Base-by-base conservation (phyloP, 2,113 vertebrate genomes). In the Cromileptes altivelis region DNA sequence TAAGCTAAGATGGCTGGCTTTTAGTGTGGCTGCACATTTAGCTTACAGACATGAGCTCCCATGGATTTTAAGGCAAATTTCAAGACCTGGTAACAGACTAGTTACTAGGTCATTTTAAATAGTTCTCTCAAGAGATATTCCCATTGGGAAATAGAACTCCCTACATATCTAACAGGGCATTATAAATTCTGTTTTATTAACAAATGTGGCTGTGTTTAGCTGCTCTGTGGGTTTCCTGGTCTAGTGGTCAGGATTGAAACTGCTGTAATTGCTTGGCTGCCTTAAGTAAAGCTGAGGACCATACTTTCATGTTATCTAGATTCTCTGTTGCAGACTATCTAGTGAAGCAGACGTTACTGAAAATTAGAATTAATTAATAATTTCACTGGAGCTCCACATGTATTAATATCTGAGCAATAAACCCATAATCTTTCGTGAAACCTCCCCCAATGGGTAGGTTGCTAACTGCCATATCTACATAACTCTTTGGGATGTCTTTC, bases 401-500 rank as follows among this genome's bases (percentile, higher is more conserved):
- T 74, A 60, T 68, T 67, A 69, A 72, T 74, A 88, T 81, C 42
- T 42, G 50, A 75, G 30, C 45, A 81, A 77, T 75, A 82, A 76
- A 81, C 14, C n/a, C 33, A 23, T 79, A 42, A 80, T 69, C 53
- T 84, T 53, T 18, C 30, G 18, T 64, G 52, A 85, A 89, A 78
- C 45, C 14, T 71, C 61, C 53, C 62, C 63, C 49, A 11, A 40
- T 81, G 57, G 80, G 82, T 49, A 56, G 40, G 47, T 58, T 63
- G 63, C 68, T 80, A 85, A 56, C 84, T 63, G 68, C 58, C 40
- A 62, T 70, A 80, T 81, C 70, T 62, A 15, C 23, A 55, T 60
- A 79, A 68, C 75, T 87, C 30, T 69, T 70, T 56, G 58, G 58
- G 64, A 81, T 74, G 69, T 85, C 64, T 81, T 76, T 88, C 27